Evolutionary conservation across 2,797 vertebrate genomes (phyloP), one percentile per base, ranked within the genome.

Genomic region (Trachops cirrhosus): DNA sequence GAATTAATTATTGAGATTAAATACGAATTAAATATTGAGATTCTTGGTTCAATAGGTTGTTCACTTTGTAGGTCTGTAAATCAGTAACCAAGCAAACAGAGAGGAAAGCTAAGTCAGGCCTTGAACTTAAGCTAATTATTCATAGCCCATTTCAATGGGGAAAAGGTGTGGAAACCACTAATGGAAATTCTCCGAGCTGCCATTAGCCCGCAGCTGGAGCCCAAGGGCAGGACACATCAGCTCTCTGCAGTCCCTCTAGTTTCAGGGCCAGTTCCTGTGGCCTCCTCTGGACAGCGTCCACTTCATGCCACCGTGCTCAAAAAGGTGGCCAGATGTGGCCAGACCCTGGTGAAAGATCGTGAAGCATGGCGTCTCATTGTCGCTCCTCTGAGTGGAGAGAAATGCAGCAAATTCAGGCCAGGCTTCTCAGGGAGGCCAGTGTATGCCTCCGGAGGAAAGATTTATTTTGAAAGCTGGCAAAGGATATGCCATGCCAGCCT

Each of bases 381-480:
- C 24, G n/a, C 59, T 29, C 64, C n/a, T 74, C 57, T 0, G 39
- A 4, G 19, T 26, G 44, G 39, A 70, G 59, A 84, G 82, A 67
- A 82, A 52, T 0, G 6, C 19, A 44, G 59, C 44, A 26, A 21
- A 50, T 44, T n/a, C 44, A 34, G 67, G 16, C 83, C 22, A 4
- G 2, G 32, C 39, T 79, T 57, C 92, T 62, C 52, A 48, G 50
- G 34, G 32, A 93, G 57, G 71, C 59, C 46, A 2, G 3, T 48
- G 62, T 15, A 59, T 44, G 39, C 46, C 78, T 79, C 67, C 6
- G 1, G n/a, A 86, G 77, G 73, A 70, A 93, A 96, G 95, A 37
- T 48, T 92, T 89, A 75, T 85, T 96, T 86, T 89, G 73, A 96
- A 93, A 93, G 37, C 71, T 83, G 32, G 71, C 74, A 67, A 92